Percentiles rank a stretch among this genome's conserved stretches.
Evolutionary conservation across 2,888 invertebrate genomes (phyloP).

Genomic region (Caradrina kadenii): DNA sequence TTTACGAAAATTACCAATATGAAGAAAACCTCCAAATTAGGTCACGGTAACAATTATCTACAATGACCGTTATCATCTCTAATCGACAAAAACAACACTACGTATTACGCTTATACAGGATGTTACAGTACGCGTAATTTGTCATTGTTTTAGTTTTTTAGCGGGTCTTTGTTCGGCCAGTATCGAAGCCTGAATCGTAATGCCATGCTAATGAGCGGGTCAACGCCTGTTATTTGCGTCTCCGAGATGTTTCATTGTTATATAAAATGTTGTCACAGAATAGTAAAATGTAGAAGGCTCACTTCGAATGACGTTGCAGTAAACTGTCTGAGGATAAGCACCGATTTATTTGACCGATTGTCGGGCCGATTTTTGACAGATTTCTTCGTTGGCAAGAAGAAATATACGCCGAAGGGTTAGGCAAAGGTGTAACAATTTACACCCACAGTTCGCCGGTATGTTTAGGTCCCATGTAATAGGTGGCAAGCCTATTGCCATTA

Average conservation of each 20-base stretch:
- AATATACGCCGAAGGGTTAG: too few species aligned
- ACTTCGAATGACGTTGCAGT: background rate
- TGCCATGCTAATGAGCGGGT: slow-evolving; percentile 75
- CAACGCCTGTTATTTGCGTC: slow-evolving; percentile 67
- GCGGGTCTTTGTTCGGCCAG: slow-evolving; percentile 69
- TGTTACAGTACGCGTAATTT: slow-evolving; percentile 67
- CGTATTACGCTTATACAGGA: slow-evolving; percentile 61
- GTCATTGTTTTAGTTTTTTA: slow-evolving; percentile 76
- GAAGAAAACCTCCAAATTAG: background rate
- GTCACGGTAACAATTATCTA: slow-evolving; percentile 14
- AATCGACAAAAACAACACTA: slow-evolving; percentile 35
- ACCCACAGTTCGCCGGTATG: too few species aligned
- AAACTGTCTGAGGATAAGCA: too few species aligned
- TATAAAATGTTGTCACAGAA: slow-evolving; percentile 47
- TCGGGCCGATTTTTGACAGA: too few species aligned
- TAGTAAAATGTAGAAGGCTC: slow-evolving; percentile 7
- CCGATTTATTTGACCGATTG: too few species aligned
- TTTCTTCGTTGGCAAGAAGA: too few species aligned
- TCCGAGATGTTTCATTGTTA: slow-evolving; percentile 65
- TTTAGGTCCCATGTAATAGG: too few species aligned
- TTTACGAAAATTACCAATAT: too few species aligned
- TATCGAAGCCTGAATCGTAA: slow-evolving; percentile 69
- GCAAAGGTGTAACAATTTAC: too few species aligned
- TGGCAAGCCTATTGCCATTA: too few species aligned
- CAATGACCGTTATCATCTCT: slow-evolving; percentile 12